Base-by-base conservation (phyloP, 2,113 vertebrate genomes). In the Crypturellus undulatus region DNA sequence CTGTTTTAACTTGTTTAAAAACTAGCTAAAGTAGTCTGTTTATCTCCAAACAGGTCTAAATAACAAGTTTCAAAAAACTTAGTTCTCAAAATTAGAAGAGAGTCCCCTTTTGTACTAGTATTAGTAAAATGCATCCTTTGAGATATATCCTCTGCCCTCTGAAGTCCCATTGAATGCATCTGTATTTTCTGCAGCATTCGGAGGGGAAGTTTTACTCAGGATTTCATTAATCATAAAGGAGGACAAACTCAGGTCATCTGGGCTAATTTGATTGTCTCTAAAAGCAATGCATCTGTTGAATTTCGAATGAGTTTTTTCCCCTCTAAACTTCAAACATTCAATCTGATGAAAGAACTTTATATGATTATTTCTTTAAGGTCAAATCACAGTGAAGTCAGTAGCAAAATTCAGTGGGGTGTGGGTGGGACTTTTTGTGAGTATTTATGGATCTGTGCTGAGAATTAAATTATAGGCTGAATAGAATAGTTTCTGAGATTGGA, bases 161-260 rank as follows among this genome's bases (percentile, higher is more conserved):
- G 2, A 70, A 64, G 36, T 65, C 30, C 22, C 40, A 11, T 4
- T 56, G 58, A 69, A 20, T 30, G 28, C 4, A 28, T 30, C 26
- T 69, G 28, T 84, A 38, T 38, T 73, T 75, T 51, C 40, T 47
- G 24, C 1, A 6, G 20, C 15, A 67, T 90, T 83, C 71, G 60
- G 59, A 67, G 45, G 19, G 73, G 81, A 82, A 79, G 16, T 77
- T 87, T 87, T 85, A 22, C 8, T 79, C 24, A 59, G 56, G 42
- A 56, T 90, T 92, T 91, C 21, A 77, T 91, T 91, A 89, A 83
- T 79, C 51, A 65, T 78, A 77, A 82, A 87, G 38, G 51, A 78
- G 36, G 28, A 34, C 59, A 73, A 63, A 26, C 59, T 56, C 68
- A 87, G 45, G 54, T 85, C 89, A 67, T 45, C 56, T 81, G 25